Percentiles rank a stretch among this genome's conserved stretches.
These are phyloP conservation scores for Uloborus plumipes DNA, from an alignment of 2,888 invertebrate species.

Conservation along the genomic window DNA sequence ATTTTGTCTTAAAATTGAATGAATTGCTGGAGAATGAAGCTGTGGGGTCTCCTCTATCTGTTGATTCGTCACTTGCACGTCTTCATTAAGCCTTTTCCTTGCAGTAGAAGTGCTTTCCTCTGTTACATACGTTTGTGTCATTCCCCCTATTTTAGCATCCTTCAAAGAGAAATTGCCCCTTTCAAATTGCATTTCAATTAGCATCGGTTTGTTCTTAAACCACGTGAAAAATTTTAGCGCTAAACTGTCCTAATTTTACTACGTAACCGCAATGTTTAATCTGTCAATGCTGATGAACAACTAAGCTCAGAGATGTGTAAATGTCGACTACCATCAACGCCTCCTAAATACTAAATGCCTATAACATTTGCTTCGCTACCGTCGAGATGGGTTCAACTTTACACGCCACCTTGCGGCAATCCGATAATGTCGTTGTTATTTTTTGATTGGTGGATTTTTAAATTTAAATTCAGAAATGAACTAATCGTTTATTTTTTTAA, in stretches of 20 bases:
- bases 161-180: constrained; percentile 3
- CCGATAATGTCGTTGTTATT: no score
- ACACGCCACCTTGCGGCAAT: no score
- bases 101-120: constrained; percentile 2
- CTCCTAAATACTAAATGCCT: no score
- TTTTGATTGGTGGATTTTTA: no score
- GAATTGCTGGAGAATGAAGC: background rate
- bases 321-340: no score
- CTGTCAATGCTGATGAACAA: no score
- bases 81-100: background rate
- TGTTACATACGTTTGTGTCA: background rate
- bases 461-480: no score
- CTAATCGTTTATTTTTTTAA: no score
- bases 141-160: background rate
- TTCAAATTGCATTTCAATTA: background rate
- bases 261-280: background rate
- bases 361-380: no score
- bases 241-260: background rate
- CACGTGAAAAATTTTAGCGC: background rate
- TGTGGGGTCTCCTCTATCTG: constrained; percentile 1
- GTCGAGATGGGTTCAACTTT: no score
- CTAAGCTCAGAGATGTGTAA: no score
- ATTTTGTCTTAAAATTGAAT: background rate
- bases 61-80: background rate
- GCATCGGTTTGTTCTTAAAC: background rate